These are phyloP conservation scores for Caenorhabditis sp. DNA, from an alignment of 2,888 invertebrate species.

Conservation along the genomic window DNA sequence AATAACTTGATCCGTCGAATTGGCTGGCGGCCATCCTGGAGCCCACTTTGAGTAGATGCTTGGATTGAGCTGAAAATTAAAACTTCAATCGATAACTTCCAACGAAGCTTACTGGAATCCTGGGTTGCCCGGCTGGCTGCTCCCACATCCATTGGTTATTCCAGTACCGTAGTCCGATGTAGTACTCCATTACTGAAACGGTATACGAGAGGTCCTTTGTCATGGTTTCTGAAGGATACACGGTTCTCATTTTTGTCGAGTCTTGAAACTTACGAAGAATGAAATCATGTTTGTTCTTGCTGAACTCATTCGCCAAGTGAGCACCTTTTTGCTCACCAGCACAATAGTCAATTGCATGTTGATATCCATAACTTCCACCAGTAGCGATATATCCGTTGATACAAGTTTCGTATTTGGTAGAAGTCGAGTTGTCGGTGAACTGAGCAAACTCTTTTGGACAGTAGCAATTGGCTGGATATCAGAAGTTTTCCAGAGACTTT, in stretches of 20 bases:
- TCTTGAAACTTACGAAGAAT: neutral
- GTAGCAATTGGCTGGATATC: conserved; percentile 41
- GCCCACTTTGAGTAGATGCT: conserved; percentile 37
- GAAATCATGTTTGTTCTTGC: conserved; percentile 38
- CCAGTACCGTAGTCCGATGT: conserved; percentile 33
- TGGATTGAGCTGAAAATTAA: conserved; percentile 16
- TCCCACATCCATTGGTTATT: conserved; percentile 42
- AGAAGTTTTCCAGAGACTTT: neutral
- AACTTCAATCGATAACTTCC: neutral
- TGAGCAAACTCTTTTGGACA: conserved; percentile 39
- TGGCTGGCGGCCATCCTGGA: conserved; percentile 39
- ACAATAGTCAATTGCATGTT: conserved; percentile 45
- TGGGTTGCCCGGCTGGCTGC: conserved; percentile 18
- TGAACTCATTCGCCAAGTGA: conserved; percentile 32
- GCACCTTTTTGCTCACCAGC: neutral
- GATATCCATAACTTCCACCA: conserved; percentile 23
- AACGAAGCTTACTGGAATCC: neutral
- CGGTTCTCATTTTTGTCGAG: too few relatives aligned
- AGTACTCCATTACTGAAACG: conserved; percentile 9
- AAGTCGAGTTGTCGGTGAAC: neutral
- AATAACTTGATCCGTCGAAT: conserved; percentile 41
- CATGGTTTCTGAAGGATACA: conserved; percentile 32
- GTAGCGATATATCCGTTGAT: conserved; percentile 28
- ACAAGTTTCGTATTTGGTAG: conserved; percentile 10
- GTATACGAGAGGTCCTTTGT: neutral